Evolutionary conservation across 2,888 invertebrate species (phyloP).

Genomic region (Tenthredo mesomela): DNA sequence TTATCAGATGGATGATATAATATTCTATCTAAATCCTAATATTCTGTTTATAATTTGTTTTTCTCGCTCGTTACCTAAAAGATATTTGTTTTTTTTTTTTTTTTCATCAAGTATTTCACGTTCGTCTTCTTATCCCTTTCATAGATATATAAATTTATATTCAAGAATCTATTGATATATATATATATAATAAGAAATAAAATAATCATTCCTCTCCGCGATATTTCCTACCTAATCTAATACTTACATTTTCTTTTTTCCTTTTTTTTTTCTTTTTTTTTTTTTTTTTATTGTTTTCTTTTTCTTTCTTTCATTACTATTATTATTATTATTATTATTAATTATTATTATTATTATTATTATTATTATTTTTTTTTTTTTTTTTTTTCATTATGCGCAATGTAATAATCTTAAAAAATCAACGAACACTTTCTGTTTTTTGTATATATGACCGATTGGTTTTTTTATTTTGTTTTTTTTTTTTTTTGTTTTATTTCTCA

Average conservation of each 20-base stretch:
- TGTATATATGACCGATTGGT: background rate
- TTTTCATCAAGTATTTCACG: background rate
- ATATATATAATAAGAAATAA: background rate
- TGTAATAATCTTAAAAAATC: background rate
- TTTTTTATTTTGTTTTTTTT: background rate
- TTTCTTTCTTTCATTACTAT: background rate
- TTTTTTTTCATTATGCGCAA: conserved; percentile 4
- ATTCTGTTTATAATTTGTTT: conserved; percentile 58
- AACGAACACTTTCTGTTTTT: conserved; percentile 6
- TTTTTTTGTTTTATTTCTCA: background rate
- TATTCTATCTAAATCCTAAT: conserved; percentile 63
- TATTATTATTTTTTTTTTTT: no score
- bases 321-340: no score
- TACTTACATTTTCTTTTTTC: background rate
- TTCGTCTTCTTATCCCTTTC: background rate
- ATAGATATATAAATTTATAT: conserved; percentile 1
- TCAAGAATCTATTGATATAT: background rate
- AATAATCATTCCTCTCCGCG: background rate
- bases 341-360: no score
- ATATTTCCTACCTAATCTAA: background rate
- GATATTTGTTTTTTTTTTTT: background rate
- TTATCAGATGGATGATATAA: conserved; percentile 64
- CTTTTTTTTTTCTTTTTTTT: background rate
- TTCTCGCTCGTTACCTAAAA: background rate
- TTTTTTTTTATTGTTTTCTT: background rate